Base-by-base conservation (phyloP, 2,888 invertebrate genomes). In the Incurvaria masculella region DNA sequence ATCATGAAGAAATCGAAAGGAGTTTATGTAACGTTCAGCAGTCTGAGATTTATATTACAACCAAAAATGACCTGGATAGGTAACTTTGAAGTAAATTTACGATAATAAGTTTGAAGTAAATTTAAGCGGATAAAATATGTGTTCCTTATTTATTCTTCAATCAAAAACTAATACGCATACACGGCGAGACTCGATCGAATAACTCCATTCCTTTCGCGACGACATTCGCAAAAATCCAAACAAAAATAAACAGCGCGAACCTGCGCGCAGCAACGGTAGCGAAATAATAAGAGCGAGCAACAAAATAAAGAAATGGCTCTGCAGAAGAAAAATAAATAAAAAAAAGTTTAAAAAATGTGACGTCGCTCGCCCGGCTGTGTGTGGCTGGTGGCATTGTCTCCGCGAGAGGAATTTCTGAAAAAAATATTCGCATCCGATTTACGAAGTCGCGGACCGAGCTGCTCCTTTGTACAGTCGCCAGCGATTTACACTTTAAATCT, bases 241-340 rank as follows among this genome's bases (percentile, higher is more conserved):
- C 75, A 75, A 75, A 16, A 18, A 21, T 14, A 18, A 26, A 8
- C 68, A 64, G 66, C 64, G 57, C 61, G 63, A 63, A 60, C 64
- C 62, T 17, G 18, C 14, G 19, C 27, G 68, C 70, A 68, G 67
- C 69, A 72, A 74, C 75, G 73, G 76, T 75, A 76, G 76, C 76
- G 66, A 75, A 75, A 76, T 78, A 78, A 78, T 78, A 78, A 78
- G 76, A 75, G 74, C 73, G 70, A 71, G 65, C 72, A 71, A 70
- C 72, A 76, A 76, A 76, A 75, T 76, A 78, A 78, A 78, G 70
- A 73, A 75, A 65, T 33, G 44, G 68, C 66, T 61, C 62, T 66
- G 64, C 68, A 71, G 70, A 76, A 74, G 74, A 76, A 75, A 76
- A 69, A 68, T 67, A 66, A 71, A 64, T 67, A 68, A 68, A 71